Conservation (phyloP, 2,888 invertebrate species). For the Norana najaformis region DNA sequence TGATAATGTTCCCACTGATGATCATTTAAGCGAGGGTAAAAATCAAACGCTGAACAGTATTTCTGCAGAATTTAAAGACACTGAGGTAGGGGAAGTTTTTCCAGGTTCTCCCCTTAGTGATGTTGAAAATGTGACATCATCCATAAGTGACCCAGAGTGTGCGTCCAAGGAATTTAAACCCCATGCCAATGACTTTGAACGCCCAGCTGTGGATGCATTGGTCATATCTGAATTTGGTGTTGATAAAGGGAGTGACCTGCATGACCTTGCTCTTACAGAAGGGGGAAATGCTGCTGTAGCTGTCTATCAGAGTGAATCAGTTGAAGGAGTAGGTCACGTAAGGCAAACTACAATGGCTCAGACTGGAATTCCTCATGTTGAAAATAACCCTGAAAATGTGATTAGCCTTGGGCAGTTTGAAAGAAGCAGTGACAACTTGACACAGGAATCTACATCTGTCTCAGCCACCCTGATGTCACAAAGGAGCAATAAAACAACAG, state of each 20-base stretch:
- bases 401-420: background rate
- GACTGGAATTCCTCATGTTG: background rate
- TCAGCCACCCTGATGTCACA: background rate
- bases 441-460: background rate
- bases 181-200: background rate
- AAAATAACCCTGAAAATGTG: background rate
- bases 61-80: background rate
- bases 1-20: background rate
- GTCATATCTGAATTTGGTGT: background rate
- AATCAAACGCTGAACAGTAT: background rate
- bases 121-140: background rate
- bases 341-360: background rate
- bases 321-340: background rate
- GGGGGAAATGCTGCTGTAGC: background rate
- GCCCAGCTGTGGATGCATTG: background rate
- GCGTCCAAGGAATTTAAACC: background rate
- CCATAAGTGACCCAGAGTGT: background rate
- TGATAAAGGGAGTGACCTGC: background rate
- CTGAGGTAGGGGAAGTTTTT: background rate
- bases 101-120: background rate
- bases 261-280: background rate
- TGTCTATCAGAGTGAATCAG: background rate
- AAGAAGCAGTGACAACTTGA: background rate
- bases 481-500: background rate
- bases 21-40: background rate